Percentiles rank a stretch among this genome's conserved stretches.
Evolutionary conservation across 2,113 vertebrate species (phyloP).

Genomic region (Rhipidura dahli): DNA sequence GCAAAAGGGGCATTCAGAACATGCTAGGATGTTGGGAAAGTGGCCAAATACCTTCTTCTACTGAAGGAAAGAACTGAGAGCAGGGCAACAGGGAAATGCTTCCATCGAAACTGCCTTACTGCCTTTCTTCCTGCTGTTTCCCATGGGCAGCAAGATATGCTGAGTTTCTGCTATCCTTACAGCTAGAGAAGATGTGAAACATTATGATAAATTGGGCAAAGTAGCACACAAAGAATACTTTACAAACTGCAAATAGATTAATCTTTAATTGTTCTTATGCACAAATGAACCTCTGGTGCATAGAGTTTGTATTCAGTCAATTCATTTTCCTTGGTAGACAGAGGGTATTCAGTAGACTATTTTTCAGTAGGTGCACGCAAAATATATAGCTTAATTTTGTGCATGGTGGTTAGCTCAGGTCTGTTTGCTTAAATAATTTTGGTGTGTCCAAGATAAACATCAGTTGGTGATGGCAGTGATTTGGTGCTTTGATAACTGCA

Average conservation of each 20-base stretch:
- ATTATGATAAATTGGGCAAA: not conserved
- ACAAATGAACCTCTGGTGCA: not conserved
- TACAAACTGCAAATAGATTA: not conserved
- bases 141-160: not conserved
- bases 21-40: not conserved
- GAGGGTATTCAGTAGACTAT: not conserved
- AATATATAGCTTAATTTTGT: not conserved
- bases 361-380: not conserved
- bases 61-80: not conserved
- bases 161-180: not conserved
- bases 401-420: not conserved
- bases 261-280: not conserved
- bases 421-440: not conserved
- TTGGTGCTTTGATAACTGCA: not conserved
- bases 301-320: not conserved
- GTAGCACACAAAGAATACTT: not conserved
- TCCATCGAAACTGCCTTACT: not conserved
- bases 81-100: not conserved
- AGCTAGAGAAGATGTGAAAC: not conserved
- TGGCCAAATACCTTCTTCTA: not conserved
- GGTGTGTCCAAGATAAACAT: not conserved
- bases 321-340: not conserved
- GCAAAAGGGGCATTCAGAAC: not conserved
- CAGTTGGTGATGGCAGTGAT: not conserved
- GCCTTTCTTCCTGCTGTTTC: not conserved